Conservation (phyloP, 2,797 vertebrate species). For the Rhinogobio ventralis region DNA sequence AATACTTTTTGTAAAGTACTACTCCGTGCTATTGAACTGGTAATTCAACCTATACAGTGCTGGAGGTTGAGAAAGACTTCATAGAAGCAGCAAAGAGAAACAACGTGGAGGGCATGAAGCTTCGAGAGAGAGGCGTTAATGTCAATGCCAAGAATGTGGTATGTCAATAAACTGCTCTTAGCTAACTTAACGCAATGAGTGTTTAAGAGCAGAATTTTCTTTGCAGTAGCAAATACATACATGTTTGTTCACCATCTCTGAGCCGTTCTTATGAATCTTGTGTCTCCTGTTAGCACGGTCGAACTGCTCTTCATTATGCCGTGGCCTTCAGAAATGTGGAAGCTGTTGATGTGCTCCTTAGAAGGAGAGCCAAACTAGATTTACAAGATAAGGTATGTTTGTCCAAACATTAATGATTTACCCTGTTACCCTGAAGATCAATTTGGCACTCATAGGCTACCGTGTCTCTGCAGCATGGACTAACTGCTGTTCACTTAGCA, state of each 20-base stretch:
- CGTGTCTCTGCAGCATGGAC: slow-evolving; percentile 77
- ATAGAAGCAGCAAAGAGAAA: slow-evolving; percentile 89
- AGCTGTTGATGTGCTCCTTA: slow-evolving; percentile 83
- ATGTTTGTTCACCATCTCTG: neutral
- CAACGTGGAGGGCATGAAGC: slow-evolving; percentile 84
- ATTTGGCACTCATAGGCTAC: neutral
- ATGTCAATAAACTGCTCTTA: slow-evolving; percentile 64
- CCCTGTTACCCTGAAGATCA: neutral
- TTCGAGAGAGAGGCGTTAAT: slow-evolving; percentile 82
- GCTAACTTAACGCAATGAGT: neutral
- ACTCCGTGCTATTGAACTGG: neutral
- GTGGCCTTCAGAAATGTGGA: slow-evolving; percentile 81
- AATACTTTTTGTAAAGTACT: neutral
- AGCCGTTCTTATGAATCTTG: neutral
- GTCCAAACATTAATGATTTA: neutral
- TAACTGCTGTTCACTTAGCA: slow-evolving; percentile 87
- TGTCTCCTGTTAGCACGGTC: slow-evolving; percentile 78
- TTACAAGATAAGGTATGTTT: slow-evolving; percentile 83
- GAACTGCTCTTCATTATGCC: slow-evolving; percentile 89
- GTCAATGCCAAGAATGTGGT: slow-evolving; percentile 87
- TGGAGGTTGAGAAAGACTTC: slow-evolving; percentile 87
- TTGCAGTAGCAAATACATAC: neutral
- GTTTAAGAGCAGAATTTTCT: too few relatives aligned
- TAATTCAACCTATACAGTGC: slow-evolving; percentile 73
- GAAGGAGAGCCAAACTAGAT: slow-evolving; percentile 87